Base-by-base conservation (phyloP, 2,797 vertebrate species). In the Ibycter americanus region DNA sequence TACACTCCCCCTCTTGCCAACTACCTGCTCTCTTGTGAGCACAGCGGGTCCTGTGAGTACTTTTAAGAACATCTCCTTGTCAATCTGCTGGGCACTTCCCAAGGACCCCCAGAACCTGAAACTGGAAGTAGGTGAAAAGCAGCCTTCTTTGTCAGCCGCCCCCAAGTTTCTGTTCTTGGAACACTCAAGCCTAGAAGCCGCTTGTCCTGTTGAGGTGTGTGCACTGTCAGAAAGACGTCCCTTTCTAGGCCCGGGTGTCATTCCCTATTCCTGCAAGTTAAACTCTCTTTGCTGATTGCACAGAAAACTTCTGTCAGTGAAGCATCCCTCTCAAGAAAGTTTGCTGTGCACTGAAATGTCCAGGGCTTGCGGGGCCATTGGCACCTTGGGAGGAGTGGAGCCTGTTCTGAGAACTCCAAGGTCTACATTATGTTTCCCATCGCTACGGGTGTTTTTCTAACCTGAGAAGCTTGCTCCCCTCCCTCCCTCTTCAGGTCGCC, bases 1-100 rank as follows among this genome's bases (percentile, higher is more conserved):
- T 99, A 99, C 96, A 99, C 99, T 0, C 98, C 99, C 4, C 99
- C 99, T 2, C 98, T 99, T 63, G 98, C 99, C 77, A 99, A 95
- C 98, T 86, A 78, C 65, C 85, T 94, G 49, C 89, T 92, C 15
- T 94, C 89, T 29, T 7, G 25, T 12, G 55, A 65, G 46, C 86
- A 89, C 61, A 74, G 67, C 55, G 14, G 1, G 2, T 68, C 11
- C 4, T 87, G 92, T 93, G 83, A 90, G 78, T 90, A 25, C 70
- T 49, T 58, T 1, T 0, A 10, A 5, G 26, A 38, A 27, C 8
- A 27, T 8, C 29, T 54, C 51, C 26, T 42, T 36, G 27, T 8
- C 13, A 29, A 61, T 15, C n/a, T 36, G 42, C 22, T 2, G 14
- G 42, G 42, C 54, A 40, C 16, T 46, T 21, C 47, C 59, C 46